Base-by-base conservation (phyloP, 2,797 vertebrate genomes). In the Gymnopithys bicolor region DNA sequence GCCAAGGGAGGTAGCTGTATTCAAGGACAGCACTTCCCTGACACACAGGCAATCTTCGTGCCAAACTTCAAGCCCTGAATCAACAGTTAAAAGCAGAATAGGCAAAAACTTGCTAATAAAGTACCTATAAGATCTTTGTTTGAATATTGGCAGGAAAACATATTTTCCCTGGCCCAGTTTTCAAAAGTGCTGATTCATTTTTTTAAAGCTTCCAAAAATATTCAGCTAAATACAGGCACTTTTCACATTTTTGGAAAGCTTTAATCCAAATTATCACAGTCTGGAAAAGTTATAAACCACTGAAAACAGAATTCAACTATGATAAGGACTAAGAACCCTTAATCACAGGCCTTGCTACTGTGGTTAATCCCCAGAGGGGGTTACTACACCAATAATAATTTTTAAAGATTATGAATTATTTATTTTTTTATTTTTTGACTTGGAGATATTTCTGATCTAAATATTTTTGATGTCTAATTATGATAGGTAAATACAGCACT, bases 151-250 rank as follows among this genome's bases (percentile, higher is more conserved):
- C 73, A 92, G 67, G 69, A 92, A 80, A 87, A 35, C 30, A 56
- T 75, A 59, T 94, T 96, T 93, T 96, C 79, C 82, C 69, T 93
- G 84, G 88, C 91, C 91, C 58, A 84, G 71, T 93, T 96, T 89
- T 67, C 24, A 75, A 90, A 94, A 93, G n/a, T 56, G 93, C 87
- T 90, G 89, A 94, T 87, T 93, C 80, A 91, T 75, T 88, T 94
- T 85, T 88, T 92, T 37, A 86, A 91, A 90, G 73, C 73, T 86
- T 94, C 48, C 79, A 91, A 92, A 93, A 93, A 86, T 88, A 92
- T 81, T 91, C 89, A 84, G 53, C 43, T 91, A 87, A 92, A 95
- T 45, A 77, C 79, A 95, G 64, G 60, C 3, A 0, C 53, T 83
- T 89, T 92, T 85, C 87, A 84, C n/a, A 15, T 84, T 84, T 93